A percentile compares a stretch with the other conserved stretches of the same genome.
phyloP scores from a whole-genome alignment of 2,797 vertebrate genomes.

The Anniella stebbinsi region DNA sequence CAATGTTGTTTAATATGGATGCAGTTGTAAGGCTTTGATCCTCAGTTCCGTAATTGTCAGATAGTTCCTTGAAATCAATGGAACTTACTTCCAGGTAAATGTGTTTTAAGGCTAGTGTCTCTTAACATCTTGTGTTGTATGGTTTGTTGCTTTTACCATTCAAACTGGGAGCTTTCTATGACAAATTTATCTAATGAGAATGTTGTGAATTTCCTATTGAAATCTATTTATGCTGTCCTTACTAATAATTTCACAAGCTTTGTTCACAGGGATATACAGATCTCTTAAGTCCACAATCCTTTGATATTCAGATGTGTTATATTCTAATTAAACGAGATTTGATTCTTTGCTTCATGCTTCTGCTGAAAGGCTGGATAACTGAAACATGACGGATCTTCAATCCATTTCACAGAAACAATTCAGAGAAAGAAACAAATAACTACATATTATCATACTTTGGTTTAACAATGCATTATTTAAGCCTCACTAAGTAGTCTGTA shows the following conservation, averaged over 20 bases:
- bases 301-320: conserved; percentile 82
- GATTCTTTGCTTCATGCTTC: conserved; percentile 65
- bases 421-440: conserved; percentile 49
- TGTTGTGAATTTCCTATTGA: conserved; percentile 85
- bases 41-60: background rate
- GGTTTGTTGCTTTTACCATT: conserved; percentile 91
- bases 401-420: conserved; percentile 56
- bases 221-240: conserved; percentile 84
- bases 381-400: conserved; percentile 51
- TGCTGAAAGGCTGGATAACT: conserved; percentile 33
- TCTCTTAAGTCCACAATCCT: conserved; percentile 86
- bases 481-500: conserved; percentile 55
- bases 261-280: conserved; percentile 88
- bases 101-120: background rate
- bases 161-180: conserved; percentile 90
- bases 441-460: conserved; percentile 49
- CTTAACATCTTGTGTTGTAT: conserved; percentile 74
- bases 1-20: background rate
- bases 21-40: background rate
- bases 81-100: conserved; percentile 7
- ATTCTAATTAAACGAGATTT: conserved; percentile 80
- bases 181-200: conserved; percentile 95
- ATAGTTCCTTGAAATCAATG: conserved; percentile 11
- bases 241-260: conserved; percentile 87
- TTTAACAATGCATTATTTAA: conserved; percentile 48